These are phyloP conservation scores for Amphipyra berbera DNA, from an alignment of 2,888 invertebrate species.

Conservation along the genomic window DNA sequence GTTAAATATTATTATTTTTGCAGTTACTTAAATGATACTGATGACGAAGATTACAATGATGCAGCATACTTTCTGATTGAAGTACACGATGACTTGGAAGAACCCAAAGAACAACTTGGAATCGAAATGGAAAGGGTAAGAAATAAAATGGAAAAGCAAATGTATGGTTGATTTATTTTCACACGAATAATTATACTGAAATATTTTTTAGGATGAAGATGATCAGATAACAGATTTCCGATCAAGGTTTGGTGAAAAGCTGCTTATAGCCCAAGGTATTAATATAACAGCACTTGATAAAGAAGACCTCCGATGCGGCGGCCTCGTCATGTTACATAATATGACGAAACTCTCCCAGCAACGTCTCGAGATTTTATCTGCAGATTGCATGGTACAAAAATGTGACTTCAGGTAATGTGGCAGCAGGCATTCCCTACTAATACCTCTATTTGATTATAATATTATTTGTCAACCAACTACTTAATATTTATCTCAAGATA, in stretches of 20 bases:
- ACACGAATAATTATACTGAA: background rate
- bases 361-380: slow-evolving; percentile 90
- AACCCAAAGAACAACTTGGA: slow-evolving; percentile 93
- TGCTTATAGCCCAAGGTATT: slow-evolving; percentile 91
- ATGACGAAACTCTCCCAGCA: slow-evolving; percentile 90
- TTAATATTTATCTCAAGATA: slow-evolving; percentile 69
- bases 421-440: slow-evolving; percentile 47
- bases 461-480: slow-evolving; percentile 66
- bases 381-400: slow-evolving; percentile 94
- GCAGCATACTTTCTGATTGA: slow-evolving; percentile 91
- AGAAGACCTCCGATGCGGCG: slow-evolving; percentile 93
- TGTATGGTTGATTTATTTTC: background rate
- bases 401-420: slow-evolving; percentile 91
- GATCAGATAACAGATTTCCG: slow-evolving; percentile 93
- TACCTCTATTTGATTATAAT: slow-evolving; percentile 61
- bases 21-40: slow-evolving; percentile 78
- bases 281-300: slow-evolving; percentile 93
- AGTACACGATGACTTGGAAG: slow-evolving; percentile 93
- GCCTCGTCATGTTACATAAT: slow-evolving; percentile 92
- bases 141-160: background rate
- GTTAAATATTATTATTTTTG: background rate
- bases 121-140: slow-evolving; percentile 92
- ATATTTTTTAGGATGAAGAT: slow-evolving; percentile 89
- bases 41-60: slow-evolving; percentile 84
- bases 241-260: slow-evolving; percentile 92